Base-by-base conservation (phyloP, 1,140 invertebrate genomes). In the Drosophila athabasca region DNA sequence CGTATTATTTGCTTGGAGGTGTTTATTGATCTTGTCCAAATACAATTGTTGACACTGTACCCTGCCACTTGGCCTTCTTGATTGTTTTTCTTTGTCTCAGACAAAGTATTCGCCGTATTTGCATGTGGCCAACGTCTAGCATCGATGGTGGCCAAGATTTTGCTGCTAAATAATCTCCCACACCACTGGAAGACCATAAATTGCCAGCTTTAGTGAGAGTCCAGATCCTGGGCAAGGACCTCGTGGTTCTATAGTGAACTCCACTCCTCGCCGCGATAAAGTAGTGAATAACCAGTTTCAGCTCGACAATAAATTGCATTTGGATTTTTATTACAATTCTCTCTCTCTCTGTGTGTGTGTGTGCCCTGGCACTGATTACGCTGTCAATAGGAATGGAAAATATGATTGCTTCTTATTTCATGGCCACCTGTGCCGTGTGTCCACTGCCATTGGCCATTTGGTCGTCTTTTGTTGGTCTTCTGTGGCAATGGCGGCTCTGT, bases 381-480 rank as follows among this genome's bases (percentile, higher is more conserved):
- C 69, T 90, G 87, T 90, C 87, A 90, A 90, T 90, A 90, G 84
- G 76, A 58, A 76, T 49, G 68, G 70, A 80, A 87, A 90, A 87
- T 90, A 90, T 90, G 84, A 90, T 90, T 83, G 39, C 72, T 75
- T 62, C 31, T 15, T 62, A 9, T 39, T 4, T 11, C 35, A 39
- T 11, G 11, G 11, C 15, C 35, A 52, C 48, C 41, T 48, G 24
- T 24, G 52, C 19, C 9, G 15, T 3, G 29, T 60, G 46, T 41
- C 29, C 41, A 29, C 41, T 9, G 35, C 39, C 48, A 41, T 62
- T 49, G 62, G 66, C 46, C 55, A 58, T 68, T 85, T 59, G 45
- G 58, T 55, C 60, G 43, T 59, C 44, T 35, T 58, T 44, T 57
- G 66, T 68, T 62, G 49, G 31, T 39, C 31, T 51, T 39, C 26